Evolutionary conservation across 2,797 vertebrate species (phyloP).

Genomic region (Darevskia mixta): DNA sequence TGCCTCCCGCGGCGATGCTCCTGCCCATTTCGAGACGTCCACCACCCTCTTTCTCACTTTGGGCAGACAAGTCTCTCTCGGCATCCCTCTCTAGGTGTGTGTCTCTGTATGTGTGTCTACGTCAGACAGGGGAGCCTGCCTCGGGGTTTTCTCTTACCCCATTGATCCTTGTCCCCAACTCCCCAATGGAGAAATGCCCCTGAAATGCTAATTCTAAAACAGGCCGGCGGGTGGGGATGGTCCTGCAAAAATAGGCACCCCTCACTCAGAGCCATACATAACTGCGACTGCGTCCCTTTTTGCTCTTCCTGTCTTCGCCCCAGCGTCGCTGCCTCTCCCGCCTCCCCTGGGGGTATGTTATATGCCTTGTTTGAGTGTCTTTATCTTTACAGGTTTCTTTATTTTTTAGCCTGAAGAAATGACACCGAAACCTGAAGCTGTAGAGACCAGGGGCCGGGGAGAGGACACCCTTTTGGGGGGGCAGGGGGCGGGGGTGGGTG

Average conservation of each 20-base stretch:
- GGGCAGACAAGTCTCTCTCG: neutral
- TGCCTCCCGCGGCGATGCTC: too few relatives aligned
- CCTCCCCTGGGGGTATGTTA: constrained; percentile 40
- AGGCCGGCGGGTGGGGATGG: neutral
- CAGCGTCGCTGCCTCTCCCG: neutral
- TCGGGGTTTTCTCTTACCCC: neutral
- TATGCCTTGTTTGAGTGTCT: constrained; percentile 75
- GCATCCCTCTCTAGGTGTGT: neutral
- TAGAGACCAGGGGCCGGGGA: constrained; percentile 28
- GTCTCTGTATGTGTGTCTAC: too few relatives aligned
- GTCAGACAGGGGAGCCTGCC: too few relatives aligned
- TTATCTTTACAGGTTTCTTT: constrained; percentile 78
- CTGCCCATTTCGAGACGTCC: neutral
- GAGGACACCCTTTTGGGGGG: neutral
- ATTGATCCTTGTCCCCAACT: neutral
- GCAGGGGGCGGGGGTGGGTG: neutral
- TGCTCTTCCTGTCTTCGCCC: neutral
- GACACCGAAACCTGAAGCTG: constrained; percentile 31
- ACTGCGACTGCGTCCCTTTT: neutral
- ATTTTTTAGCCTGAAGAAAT: constrained; percentile 79
- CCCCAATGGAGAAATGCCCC: neutral
- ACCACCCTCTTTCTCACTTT: neutral
- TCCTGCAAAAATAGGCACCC: neutral
- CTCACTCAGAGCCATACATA: neutral
- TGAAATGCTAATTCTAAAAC: neutral